These are phyloP conservation scores for Abscondita cerata DNA, from an alignment of 2,888 invertebrate genomes.

Conservation along the genomic window DNA sequence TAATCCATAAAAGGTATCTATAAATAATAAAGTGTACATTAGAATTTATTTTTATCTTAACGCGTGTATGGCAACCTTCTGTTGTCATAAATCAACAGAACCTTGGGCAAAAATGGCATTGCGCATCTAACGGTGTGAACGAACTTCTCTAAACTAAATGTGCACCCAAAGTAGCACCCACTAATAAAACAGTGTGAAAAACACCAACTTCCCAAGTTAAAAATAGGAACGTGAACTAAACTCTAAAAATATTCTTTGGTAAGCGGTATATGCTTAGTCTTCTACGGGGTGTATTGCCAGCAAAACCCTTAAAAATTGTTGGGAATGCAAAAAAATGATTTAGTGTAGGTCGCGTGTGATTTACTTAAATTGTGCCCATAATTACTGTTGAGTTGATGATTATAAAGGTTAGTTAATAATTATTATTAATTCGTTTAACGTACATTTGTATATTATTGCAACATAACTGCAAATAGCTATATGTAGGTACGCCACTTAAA, in stretches of 20 bases:
- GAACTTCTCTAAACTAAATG: conserved; percentile 42
- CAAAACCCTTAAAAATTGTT: no score
- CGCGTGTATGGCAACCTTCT: conserved; percentile 23
- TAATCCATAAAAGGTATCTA: no score
- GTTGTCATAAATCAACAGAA: conserved; percentile 29
- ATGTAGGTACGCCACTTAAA: not conserved
- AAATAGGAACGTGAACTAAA: conserved; percentile 53
- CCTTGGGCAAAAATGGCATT: conserved; percentile 39
- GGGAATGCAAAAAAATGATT: not conserved
- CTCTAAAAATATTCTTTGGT: conserved; percentile 52
- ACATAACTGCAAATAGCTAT: not conserved
- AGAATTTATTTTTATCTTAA: conserved; percentile 6
- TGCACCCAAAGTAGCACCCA: conserved; percentile 35
- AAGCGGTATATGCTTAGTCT: conserved; percentile 41
- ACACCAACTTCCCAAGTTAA: conserved; percentile 54
- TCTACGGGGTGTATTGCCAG: conserved; percentile 32
- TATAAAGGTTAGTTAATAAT: not conserved
- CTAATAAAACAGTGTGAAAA: conserved; percentile 48
- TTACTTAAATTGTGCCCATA: not conserved
- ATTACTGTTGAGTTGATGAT: not conserved
- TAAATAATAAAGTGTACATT: not conserved
- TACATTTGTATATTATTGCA: not conserved
- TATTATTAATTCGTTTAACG: not conserved
- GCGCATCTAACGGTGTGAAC: conserved; percentile 46
- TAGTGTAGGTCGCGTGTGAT: not conserved